These are phyloP conservation scores for Pachydiplax longipennis DNA, from an alignment of 2,888 invertebrate species.

Conservation along the genomic window DNA sequence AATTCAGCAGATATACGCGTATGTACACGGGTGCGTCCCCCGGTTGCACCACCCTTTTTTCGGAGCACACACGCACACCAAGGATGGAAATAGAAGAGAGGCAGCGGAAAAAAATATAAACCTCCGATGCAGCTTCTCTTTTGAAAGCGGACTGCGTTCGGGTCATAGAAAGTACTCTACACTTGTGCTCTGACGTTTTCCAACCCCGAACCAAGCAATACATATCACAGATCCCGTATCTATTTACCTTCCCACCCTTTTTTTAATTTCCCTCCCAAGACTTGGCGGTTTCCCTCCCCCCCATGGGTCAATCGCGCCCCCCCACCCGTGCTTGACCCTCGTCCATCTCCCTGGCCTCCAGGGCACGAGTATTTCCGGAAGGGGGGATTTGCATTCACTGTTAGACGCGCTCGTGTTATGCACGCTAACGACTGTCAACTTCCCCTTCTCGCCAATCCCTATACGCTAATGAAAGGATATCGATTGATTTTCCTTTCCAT, in stretches of 20 bases:
- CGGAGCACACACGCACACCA: background rate
- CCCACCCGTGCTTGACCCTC: background rate
- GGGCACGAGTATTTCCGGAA: constrained; percentile 4
- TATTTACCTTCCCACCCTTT: constrained; percentile 5
- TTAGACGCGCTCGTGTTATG: background rate
- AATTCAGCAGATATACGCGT: background rate
- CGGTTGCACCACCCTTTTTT: background rate
- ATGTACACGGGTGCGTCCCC: background rate
- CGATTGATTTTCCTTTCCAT: background rate
- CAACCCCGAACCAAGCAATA: constrained; percentile 33
- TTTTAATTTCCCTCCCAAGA: background rate
- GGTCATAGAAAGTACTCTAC: constrained; percentile 30
- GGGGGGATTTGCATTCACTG: constrained; percentile 8
- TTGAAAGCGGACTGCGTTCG: constrained; percentile 6
- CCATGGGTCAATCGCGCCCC: background rate
- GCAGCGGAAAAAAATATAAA: background rate
- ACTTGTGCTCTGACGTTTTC: constrained; percentile 37
- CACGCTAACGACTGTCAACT: constrained; percentile 26
- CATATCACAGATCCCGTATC: constrained; percentile 17
- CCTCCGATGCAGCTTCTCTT: constrained; percentile 12
- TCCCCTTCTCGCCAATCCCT: background rate
- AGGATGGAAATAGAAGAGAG: background rate
- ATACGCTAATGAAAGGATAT: constrained; percentile 7
- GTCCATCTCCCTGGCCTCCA: background rate
- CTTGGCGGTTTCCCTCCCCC: background rate